Evolutionary conservation across 2,113 vertebrate genomes (phyloP), one percentile per base, ranked within the genome.

Genomic region (Lutjanus erythropterus): DNA sequence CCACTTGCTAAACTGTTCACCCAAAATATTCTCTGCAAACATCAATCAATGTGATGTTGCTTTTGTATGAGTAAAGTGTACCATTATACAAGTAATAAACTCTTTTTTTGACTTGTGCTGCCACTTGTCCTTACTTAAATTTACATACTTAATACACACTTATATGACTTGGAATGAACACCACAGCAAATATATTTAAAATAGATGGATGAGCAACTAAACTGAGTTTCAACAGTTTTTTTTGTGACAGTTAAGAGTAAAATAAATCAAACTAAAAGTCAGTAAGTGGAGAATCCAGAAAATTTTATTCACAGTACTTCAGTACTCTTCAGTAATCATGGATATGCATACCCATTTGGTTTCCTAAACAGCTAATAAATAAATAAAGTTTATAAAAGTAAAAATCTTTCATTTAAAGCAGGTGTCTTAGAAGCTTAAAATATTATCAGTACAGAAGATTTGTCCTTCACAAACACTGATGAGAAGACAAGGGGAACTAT

Each of bases 11-110:
- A 80, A 87, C 67, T 73, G 81, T 89, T 78, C 6, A 75, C 73
- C 74, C 56, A 79, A 65, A 84, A 77, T 68, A 85, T 75, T 64
- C 71, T 86, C 80, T 60, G 78, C 85, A 16, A 71, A 88, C 84
- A 88, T 75, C 88, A 50, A 23, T 67, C 85, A 53, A 25, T 42
- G 71, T 69, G 78, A 83, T 86, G 89, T 90, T 81, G 84, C 84
- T 93, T 94, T 95, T 95, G 85, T 94, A 93, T 90, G 68, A 84
- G 83, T 87, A 64, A 85, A 76, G 42, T 91, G 64, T 74, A 72
- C 70, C 79, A 78, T 71, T 71, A 83, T 87, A 81, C 86, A 88
- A 91, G 60, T 72, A 92, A 94, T 93, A 93, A 93, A 93, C 33
- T 68, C 49, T 29, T 72, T 87, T 94, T 94, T 92, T 85, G 81